These are phyloP conservation scores for Cavia porcellus DNA, from an alignment of 2,113 vertebrate genomes.

Conservation along the genomic window DNA sequence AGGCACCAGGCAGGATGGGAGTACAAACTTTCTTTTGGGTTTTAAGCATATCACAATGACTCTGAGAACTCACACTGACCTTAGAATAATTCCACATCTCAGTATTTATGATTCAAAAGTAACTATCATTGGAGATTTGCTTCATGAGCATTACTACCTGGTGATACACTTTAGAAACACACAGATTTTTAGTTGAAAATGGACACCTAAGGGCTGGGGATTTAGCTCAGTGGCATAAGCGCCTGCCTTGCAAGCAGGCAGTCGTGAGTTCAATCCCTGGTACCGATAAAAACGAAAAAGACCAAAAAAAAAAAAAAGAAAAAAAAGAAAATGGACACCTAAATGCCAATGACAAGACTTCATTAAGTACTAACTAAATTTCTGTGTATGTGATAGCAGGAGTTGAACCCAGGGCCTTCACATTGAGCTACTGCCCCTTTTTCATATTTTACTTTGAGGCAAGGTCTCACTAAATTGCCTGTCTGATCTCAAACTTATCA, in stretches of 20 bases:
- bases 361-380: background rate
- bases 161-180: slow-evolving; percentile 39
- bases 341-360: slow-evolving; percentile 43
- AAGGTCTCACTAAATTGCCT: background rate
- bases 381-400: background rate
- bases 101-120: slow-evolving; percentile 38
- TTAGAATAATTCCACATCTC: slow-evolving; percentile 35
- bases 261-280: no score
- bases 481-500: background rate
- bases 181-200: slow-evolving; percentile 36
- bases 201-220: background rate
- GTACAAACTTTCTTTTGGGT: slow-evolving; percentile 55
- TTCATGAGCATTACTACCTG: background rate
- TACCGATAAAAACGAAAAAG: no score
- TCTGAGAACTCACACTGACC: background rate
- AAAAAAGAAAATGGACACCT: background rate
- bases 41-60: background rate
- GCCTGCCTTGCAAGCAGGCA: no score
- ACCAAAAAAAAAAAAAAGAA: no score
- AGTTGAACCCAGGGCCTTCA: background rate
- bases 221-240: no score
- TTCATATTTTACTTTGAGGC: background rate
- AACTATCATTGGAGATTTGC: background rate
- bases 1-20: background rate
- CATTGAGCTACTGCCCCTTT: background rate